Conservation (phyloP, 1,140 invertebrate genomes). For the Camponotus floridanus region DNA sequence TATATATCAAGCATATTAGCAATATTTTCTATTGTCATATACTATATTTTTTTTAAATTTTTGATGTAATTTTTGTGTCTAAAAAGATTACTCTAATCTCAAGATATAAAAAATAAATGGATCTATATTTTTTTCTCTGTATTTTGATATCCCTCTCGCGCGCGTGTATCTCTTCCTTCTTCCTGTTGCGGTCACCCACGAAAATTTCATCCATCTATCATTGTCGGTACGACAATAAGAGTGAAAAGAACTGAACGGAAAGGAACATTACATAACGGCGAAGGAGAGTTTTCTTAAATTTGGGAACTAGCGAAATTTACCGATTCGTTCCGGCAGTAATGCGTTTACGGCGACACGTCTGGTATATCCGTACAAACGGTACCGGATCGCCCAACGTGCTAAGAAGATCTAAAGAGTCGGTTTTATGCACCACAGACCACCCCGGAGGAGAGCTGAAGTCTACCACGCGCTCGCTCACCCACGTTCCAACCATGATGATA, state of each 20-base stretch:
- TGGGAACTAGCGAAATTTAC: slow-evolving; percentile 65
- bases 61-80: no score
- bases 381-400: slow-evolving; percentile 69
- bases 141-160: slow-evolving; percentile 40
- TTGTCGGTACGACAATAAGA: slow-evolving; percentile 57
- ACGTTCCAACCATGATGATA: slow-evolving; percentile 66
- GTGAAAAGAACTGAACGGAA: slow-evolving; percentile 35
- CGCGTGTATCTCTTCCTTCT: slow-evolving; percentile 1
- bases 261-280: slow-evolving; percentile 71
- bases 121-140: background rate
- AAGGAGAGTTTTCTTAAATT: slow-evolving; percentile 80
- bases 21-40: no score
- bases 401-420: slow-evolving; percentile 80
- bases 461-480: background rate
- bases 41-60: no score
- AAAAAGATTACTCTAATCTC: no score
- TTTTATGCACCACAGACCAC: slow-evolving; percentile 73
- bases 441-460: slow-evolving; percentile 28
- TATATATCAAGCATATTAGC: no score
- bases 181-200: slow-evolving; percentile 36
- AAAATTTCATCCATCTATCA: slow-evolving; percentile 77
- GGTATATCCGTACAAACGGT: background rate
- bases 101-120: background rate
- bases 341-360: slow-evolving; percentile 79
- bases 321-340: slow-evolving; percentile 83